These are phyloP conservation scores for Meloidogyne chitwoodi DNA, from an alignment of 1,140 invertebrate species.

Conservation along the genomic window DNA sequence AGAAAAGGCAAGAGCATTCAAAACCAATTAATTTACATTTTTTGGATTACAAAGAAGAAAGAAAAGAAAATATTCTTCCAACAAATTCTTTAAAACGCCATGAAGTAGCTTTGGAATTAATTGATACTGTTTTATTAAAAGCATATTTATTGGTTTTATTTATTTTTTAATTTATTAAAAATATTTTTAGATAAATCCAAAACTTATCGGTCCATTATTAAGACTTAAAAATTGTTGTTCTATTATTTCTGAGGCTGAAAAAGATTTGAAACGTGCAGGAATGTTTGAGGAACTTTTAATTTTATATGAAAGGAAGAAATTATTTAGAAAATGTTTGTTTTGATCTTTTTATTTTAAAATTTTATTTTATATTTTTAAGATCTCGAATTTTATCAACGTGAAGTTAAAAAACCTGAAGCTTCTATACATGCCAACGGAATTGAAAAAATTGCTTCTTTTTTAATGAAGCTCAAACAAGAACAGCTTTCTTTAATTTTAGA, in stretches of 20 bases:
- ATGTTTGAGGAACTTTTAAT: slow-evolving; percentile 91
- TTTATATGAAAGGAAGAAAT: slow-evolving; percentile 84
- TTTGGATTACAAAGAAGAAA: slow-evolving; percentile 23
- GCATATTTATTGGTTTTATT: slow-evolving; percentile 46
- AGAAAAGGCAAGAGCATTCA: slow-evolving; percentile 1
- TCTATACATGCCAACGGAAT: slow-evolving; percentile 70
- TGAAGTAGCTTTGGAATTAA: slow-evolving; percentile 30
- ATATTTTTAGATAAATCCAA: slow-evolving; percentile 78
- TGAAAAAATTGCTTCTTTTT: slow-evolving; percentile 80
- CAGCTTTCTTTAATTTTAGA: slow-evolving; percentile 86
- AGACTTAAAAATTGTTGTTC: slow-evolving; percentile 82
- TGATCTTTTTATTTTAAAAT: slow-evolving; percentile 5
- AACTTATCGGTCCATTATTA: slow-evolving; percentile 80
- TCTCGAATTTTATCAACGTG: slow-evolving; percentile 77
- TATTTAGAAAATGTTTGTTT: slow-evolving; percentile 72
- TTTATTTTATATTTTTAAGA: slow-evolving; percentile 64
- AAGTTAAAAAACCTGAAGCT: slow-evolving; percentile 74
- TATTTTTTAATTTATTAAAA: background rate
- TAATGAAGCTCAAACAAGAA: slow-evolving; percentile 81
- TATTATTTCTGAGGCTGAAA: slow-evolving; percentile 86
- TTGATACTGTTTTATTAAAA: slow-evolving; percentile 70
- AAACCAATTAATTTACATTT: slow-evolving; percentile 18
- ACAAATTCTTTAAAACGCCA: slow-evolving; percentile 31
- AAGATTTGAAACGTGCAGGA: slow-evolving; percentile 76
- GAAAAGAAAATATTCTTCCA: slow-evolving; percentile 25